These are phyloP conservation scores for Dasyornis broadbenti DNA, from an alignment of 2,113 vertebrate genomes.

Conservation along the genomic window DNA sequence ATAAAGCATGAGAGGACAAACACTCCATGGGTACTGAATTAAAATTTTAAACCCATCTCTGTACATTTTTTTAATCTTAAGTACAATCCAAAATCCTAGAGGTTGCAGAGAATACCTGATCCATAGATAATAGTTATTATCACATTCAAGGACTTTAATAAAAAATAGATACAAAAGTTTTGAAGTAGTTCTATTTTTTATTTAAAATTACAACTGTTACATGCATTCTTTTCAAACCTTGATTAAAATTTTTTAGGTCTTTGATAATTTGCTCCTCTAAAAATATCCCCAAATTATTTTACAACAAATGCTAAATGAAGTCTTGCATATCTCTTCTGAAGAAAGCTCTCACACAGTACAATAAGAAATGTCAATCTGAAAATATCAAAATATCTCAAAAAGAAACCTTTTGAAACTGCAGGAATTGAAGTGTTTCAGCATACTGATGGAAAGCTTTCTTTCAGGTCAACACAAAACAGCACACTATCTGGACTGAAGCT, in stretches of 20 bases:
- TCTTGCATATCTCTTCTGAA: background rate
- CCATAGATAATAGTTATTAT: background rate
- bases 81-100: background rate
- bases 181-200: background rate
- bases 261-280: background rate
- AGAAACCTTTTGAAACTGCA: background rate
- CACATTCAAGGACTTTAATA: background rate
- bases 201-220: background rate
- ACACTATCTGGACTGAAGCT: background rate
- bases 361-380: conserved; percentile 17
- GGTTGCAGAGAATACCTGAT: background rate
- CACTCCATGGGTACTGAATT: background rate
- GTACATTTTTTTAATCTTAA: background rate
- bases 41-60: background rate
- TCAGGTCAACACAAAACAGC: background rate
- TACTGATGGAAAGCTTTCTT: background rate
- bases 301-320: background rate
- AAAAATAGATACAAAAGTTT: background rate
- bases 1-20: background rate
- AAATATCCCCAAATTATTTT: background rate
- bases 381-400: background rate
- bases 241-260: background rate
- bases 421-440: background rate
- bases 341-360: background rate
- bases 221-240: background rate